A percentile compares a stretch with the other conserved stretches of the same genome.
Evolutionary conservation across 2,113 vertebrate species (phyloP).

Genomic region (Calcarius ornatus): DNA sequence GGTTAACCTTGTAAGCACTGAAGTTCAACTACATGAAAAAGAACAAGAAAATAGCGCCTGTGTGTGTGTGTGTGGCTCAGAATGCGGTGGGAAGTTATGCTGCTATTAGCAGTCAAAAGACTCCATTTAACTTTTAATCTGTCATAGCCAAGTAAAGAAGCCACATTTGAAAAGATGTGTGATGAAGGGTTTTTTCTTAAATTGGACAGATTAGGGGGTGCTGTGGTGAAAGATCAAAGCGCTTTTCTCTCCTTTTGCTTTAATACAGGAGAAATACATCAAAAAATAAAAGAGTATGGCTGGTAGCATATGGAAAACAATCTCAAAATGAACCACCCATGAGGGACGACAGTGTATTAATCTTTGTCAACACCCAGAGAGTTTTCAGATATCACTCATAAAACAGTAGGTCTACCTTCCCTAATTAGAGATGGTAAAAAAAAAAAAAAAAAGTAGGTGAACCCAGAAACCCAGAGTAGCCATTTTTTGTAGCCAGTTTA

Average conservation of each 20-base stretch:
- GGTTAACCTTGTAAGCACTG: background rate
- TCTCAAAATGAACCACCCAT: background rate
- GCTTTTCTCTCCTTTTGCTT: background rate
- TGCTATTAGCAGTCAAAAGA: background rate
- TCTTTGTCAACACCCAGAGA: background rate
- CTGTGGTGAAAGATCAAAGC: background rate
- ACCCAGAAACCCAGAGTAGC: background rate
- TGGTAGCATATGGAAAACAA: background rate
- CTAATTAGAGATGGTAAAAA: background rate
- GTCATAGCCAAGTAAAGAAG: background rate
- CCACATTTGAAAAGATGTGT: background rate
- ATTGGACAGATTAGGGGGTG: background rate
- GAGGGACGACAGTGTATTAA: background rate
- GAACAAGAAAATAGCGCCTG: background rate
- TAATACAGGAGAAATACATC: background rate
- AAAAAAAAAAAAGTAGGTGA: background rate
- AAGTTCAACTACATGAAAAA: background rate
- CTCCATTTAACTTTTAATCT: background rate
- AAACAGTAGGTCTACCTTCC: background rate
- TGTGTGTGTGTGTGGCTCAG: background rate
- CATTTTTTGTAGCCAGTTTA: background rate
- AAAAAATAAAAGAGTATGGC: background rate
- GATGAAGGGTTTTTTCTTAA: background rate
- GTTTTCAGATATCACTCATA: background rate
- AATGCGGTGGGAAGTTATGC: background rate